phyloP scores from a whole-genome alignment of 2,113 vertebrate genomes.

The Lophochroa leadbeateri region DNA sequence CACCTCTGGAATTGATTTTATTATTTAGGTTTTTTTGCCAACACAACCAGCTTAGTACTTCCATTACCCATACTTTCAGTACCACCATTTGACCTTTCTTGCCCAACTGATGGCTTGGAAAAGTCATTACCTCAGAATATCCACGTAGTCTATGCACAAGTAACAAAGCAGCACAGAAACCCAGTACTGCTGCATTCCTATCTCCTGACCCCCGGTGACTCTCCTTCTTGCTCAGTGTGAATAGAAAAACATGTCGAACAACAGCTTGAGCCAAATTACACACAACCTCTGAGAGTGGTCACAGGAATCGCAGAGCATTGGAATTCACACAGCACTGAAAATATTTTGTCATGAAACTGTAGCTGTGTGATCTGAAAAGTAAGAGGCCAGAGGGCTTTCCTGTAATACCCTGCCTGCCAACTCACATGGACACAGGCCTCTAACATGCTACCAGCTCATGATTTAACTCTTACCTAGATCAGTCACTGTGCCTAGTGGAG shows the following conservation, averaged over 20 bases:
- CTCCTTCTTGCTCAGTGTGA: background rate
- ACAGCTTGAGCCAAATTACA: background rate
- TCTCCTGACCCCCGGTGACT: background rate
- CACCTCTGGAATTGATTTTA: background rate
- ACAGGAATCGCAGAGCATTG: background rate
- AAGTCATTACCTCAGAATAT: background rate
- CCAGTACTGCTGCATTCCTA: rapidly evolving
- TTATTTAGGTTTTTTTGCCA: background rate
- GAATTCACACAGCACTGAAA: background rate
- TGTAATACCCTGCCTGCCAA: background rate
- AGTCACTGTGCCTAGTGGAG: rapidly evolving
- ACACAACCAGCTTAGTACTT: background rate
- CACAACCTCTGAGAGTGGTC: background rate
- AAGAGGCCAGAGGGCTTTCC: background rate
- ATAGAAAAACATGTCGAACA: background rate
- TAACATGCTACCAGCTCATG: background rate
- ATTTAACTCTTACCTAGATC: background rate
- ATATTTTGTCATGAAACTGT: background rate
- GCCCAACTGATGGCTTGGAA: background rate
- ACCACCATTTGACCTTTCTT: background rate
- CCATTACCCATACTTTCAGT: background rate
- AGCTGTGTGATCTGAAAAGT: background rate
- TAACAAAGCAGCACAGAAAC: background rate
- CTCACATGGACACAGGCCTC: background rate
- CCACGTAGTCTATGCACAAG: rapidly evolving